phyloP scores from a whole-genome alignment of 2,888 invertebrate species.

The Omphaloscelis lunosa region DNA sequence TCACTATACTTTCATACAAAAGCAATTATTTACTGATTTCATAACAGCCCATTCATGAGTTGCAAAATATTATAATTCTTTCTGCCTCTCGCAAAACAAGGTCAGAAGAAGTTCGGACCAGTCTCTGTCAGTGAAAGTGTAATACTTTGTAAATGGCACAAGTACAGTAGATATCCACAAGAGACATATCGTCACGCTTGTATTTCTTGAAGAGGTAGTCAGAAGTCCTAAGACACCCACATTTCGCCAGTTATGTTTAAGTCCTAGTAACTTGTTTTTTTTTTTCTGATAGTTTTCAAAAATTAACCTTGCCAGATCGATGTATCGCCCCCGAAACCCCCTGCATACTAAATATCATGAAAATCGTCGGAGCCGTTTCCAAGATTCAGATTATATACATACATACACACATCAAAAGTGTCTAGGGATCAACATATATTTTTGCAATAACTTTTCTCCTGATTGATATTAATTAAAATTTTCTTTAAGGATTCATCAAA shows the following conservation, averaged over 20 bases:
- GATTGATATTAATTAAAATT: no score
- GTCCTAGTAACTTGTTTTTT: no score
- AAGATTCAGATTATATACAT: no score
- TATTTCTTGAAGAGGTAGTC: not conserved
- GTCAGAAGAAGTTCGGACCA: slow-evolving; percentile 39
- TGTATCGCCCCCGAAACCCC: no score
- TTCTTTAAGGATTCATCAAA: no score
- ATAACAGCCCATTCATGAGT: not conserved
- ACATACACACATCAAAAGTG: no score
- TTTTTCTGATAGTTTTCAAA: no score
- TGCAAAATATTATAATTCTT: slow-evolving; percentile 38
- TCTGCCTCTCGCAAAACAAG: slow-evolving; percentile 51
- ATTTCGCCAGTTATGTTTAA: not conserved
- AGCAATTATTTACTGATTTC: slow-evolving; percentile 6
- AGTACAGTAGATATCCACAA: not conserved
- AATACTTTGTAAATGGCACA: slow-evolving; percentile 3
- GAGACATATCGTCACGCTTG: not conserved
- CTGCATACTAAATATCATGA: no score
- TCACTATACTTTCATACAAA: not conserved
- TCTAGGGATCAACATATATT: no score
- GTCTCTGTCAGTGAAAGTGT: slow-evolving; percentile 50
- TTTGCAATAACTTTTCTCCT: no score
- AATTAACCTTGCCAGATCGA: no score
- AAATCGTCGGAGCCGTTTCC: no score
- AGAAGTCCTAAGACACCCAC: not conserved